Percentiles rank a stretch among this genome's conserved stretches.
Evolutionary conservation across 2,797 vertebrate species (phyloP).

Genomic region (Setipinna tenuifilis): DNA sequence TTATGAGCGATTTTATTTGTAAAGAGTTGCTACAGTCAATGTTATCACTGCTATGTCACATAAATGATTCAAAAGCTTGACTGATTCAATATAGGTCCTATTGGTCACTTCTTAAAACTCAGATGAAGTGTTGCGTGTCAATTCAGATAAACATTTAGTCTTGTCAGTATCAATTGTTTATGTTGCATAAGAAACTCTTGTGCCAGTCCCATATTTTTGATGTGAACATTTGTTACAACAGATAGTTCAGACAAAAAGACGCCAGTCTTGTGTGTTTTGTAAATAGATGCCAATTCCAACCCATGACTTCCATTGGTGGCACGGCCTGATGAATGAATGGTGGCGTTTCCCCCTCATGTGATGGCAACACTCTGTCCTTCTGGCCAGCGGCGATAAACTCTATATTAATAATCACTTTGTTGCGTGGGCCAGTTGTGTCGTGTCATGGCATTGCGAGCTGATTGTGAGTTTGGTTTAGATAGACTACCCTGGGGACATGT

Average conservation of each 20-base stretch:
- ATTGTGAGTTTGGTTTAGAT: conserved; percentile 33
- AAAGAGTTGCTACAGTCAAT: background rate
- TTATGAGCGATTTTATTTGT: background rate
- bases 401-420: conserved; percentile 35
- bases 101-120: background rate
- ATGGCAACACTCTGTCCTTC: background rate
- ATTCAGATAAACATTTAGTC: background rate
- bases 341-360: background rate
- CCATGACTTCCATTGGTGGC: conserved; percentile 17
- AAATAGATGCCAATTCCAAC: conserved; percentile 35
- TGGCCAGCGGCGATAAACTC: conserved; percentile 40
- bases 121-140: background rate
- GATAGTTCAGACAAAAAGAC: background rate
- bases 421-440: conserved; percentile 1
- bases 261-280: conserved; percentile 36
- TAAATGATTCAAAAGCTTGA: background rate
- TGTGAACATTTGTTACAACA: conserved; percentile 6
- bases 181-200: conserved; percentile 2
- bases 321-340: background rate
- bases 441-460: conserved; percentile 9
- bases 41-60: background rate
- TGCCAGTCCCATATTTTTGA: conserved; percentile 11
- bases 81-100: background rate
- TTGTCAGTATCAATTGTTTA: background rate
- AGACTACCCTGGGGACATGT: background rate